A percentile compares a stretch with the other conserved stretches of the same genome.
These are phyloP conservation scores for Piprites chloris DNA, from an alignment of 2,113 vertebrate genomes.

Conservation along the genomic window DNA sequence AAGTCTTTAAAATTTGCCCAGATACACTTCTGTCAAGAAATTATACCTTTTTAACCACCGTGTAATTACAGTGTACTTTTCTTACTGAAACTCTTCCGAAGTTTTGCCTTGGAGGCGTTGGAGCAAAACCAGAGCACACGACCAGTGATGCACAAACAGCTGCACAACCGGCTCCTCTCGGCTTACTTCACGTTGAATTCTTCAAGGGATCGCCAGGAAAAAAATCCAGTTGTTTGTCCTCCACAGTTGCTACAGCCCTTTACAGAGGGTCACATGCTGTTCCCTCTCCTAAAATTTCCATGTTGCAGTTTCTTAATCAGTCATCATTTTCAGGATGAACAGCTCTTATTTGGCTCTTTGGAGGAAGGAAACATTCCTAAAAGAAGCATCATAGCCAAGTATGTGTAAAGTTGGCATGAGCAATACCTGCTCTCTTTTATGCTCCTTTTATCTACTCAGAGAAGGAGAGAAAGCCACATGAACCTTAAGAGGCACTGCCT, in stretches of 20 bases:
- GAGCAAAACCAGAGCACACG: not conserved
- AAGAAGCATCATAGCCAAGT: not conserved
- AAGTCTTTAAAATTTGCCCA: not conserved
- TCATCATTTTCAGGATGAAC: not conserved
- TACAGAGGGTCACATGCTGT: not conserved
- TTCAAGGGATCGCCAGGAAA: not conserved
- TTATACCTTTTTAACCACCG: not conserved
- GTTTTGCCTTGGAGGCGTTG: not conserved
- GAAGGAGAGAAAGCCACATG: not conserved
- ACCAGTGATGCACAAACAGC: not conserved
- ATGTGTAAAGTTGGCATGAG: not conserved
- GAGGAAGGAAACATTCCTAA: not conserved
- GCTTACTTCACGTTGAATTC: not conserved
- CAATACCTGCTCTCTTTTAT: not conserved
- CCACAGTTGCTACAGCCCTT: not conserved
- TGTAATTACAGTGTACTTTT: not conserved
- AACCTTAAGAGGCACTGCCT: not conserved
- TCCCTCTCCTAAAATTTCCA: not conserved
- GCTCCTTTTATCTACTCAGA: not conserved
- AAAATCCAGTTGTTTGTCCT: not conserved
- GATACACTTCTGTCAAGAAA: not conserved
- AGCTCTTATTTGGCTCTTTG: not conserved
- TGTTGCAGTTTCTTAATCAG: not conserved
- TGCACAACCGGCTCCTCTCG: not conserved
- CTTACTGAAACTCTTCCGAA: not conserved